Base-by-base conservation (phyloP, 2,888 invertebrate genomes). In the Andrena fulva region DNA sequence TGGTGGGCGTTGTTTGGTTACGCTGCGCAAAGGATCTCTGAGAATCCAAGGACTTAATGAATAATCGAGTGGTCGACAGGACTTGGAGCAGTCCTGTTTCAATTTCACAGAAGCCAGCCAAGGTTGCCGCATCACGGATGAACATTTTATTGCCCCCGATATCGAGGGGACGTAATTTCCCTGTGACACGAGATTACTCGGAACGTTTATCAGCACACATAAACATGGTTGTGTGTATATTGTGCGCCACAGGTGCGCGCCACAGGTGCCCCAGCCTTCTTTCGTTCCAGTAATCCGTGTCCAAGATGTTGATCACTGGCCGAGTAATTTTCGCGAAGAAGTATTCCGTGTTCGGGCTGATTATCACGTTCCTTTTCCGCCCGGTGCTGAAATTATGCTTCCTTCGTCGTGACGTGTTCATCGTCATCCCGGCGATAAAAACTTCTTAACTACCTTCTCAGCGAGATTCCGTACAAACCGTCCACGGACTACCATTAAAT, bases 161-260 rank as follows among this genome's bases (percentile, higher is more conserved):
- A 78, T 24, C 62, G 52, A 12, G 52, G 24, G n/a, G 10, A 35
- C 33, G 62, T 72, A 50, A 63, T 63, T 52, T 31, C 33, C 29
- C 20, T 50, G 50, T n/a, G 48, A 50, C 63, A 33, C 64, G 54
- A 73, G 59, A 50, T 73, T 64, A 64, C 64, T 5, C 48, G 20
- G 59, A 24, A 48, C 48, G 63, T 72, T 72, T 72, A 72, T 72
- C 60, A 33, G 62, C 52, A 63, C 70, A 62, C 52, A 52, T 76
- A 69, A 74, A 80, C 48, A 54, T 35, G 64, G 81, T 68, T 62
- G 24, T 24, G 66, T 62, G 62, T 73, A 64, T 56, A 70, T 52
- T 69, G 64, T 69, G 77, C 82, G 82, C 82, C 76, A 82, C 82
- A 82, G 82, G 82, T 82, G 82, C 72, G 69, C 82, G 64, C 82